phyloP scores from a whole-genome alignment of 2,797 vertebrate genomes.

The Serranus cabrilla region DNA sequence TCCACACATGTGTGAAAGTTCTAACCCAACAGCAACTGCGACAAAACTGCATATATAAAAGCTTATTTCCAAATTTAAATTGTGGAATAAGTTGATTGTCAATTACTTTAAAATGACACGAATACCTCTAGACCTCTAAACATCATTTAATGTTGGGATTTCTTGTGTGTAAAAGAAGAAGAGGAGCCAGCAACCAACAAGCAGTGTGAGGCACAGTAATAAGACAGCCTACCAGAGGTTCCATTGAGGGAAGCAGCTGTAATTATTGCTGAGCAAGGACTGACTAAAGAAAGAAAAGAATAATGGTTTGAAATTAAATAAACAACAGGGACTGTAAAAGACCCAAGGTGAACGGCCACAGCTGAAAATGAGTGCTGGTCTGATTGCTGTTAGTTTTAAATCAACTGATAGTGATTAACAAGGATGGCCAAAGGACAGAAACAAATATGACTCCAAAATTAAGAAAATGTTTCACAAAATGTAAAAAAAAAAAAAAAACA shows the following conservation, averaged over 20 bases:
- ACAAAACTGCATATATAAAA: not conserved
- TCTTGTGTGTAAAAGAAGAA: slow-evolving; percentile 6
- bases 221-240: not conserved
- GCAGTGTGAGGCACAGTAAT: not conserved
- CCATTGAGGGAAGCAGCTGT: slow-evolving; percentile 35
- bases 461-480: too few species aligned
- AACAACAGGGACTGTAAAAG: slow-evolving; percentile 30
- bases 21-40: not conserved
- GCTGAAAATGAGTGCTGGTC: slow-evolving; percentile 17
- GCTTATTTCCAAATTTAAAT: too few species aligned
- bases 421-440: not conserved
- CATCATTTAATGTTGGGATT: slow-evolving; percentile 2
- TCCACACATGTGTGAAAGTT: not conserved
- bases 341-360: slow-evolving; percentile 18
- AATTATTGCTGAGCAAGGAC: slow-evolving; percentile 22
- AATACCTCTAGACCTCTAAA: too few species aligned
- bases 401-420: not conserved
- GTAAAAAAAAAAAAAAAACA: too few species aligned
- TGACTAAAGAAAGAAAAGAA: slow-evolving; percentile 39
- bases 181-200: slow-evolving; percentile 13
- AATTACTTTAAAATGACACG: too few species aligned
- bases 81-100: too few species aligned
- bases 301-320: slow-evolving; percentile 34
- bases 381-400: slow-evolving; percentile 24
- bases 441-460: not conserved